These are phyloP conservation scores for Hesperia comma DNA, from an alignment of 2,888 invertebrate genomes.

Conservation along the genomic window DNA sequence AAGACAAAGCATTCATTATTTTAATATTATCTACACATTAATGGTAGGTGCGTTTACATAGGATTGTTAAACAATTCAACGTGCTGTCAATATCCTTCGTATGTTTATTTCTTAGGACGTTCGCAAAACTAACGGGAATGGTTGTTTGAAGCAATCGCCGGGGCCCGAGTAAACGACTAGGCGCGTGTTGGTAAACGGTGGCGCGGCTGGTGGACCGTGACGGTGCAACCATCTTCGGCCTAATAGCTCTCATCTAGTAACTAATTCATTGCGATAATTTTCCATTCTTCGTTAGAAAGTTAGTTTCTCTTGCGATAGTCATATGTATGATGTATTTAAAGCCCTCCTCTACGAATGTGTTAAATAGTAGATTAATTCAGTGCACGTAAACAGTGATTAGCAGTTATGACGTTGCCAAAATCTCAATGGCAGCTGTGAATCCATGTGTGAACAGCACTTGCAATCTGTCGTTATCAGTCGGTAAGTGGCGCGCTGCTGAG, in stretches of 20 bases:
- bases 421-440: conserved; percentile 4
- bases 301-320: conserved; percentile 35
- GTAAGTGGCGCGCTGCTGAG: conserved; percentile 50
- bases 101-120: conserved; percentile 30
- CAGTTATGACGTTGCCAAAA: conserved; percentile 17
- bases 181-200: conserved; percentile 62
- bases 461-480: conserved; percentile 44
- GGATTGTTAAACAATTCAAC: background rate
- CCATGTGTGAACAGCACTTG: conserved; percentile 38
- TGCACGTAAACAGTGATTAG: conserved; percentile 6
- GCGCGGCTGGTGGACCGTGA: conserved; percentile 72
- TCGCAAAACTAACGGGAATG: conserved; percentile 40
- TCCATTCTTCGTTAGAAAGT: conserved; percentile 46
- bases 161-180: conserved; percentile 50
- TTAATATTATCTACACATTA: too few relatives aligned
- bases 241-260: conserved; percentile 56
- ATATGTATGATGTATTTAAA: conserved; percentile 11
- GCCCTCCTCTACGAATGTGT: background rate
- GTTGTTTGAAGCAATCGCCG: conserved; percentile 51
- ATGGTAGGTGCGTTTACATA: background rate
- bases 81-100: conserved; percentile 8
- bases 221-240: conserved; percentile 69
- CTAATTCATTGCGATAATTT: conserved; percentile 56
- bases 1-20: background rate
- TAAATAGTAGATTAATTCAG: background rate